These are phyloP conservation scores for Ellobium chinense DNA, from an alignment of 2,888 invertebrate species.

Conservation along the genomic window DNA sequence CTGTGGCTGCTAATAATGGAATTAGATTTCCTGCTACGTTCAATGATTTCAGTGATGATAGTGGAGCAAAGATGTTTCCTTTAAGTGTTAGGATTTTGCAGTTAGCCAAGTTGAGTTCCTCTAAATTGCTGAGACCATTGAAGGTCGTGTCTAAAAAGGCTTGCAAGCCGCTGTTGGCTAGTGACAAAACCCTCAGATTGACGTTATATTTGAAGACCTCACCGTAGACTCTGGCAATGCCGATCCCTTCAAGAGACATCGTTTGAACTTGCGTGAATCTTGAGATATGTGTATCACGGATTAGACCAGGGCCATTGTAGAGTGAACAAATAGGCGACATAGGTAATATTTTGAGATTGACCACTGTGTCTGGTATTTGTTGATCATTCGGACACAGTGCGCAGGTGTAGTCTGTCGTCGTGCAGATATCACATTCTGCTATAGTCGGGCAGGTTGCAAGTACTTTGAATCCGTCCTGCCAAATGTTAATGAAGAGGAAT, in stretches of 20 bases:
- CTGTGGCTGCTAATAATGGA: not conserved
- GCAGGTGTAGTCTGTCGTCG: too few relatives aligned
- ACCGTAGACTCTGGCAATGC: not conserved
- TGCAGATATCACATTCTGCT: too few relatives aligned
- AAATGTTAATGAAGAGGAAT: too few relatives aligned
- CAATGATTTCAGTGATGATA: not conserved
- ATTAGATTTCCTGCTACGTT: not conserved
- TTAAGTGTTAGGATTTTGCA: not conserved
- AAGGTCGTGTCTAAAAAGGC: not conserved
- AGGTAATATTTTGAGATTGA: not conserved
- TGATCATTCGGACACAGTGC: too few relatives aligned
- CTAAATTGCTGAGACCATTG: not conserved
- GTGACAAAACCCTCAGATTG: slow-evolving; percentile 1
- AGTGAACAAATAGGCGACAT: not conserved
- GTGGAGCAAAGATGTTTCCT: not conserved
- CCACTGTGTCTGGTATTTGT: too few relatives aligned
- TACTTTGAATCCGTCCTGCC: too few relatives aligned
- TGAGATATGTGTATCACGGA: not conserved
- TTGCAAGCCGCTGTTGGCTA: not conserved
- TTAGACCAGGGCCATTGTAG: not conserved
- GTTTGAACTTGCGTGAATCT: not conserved
- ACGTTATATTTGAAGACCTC: not conserved
- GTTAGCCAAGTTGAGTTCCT: slow-evolving; percentile 7
- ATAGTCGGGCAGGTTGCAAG: too few relatives aligned
- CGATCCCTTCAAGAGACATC: not conserved